Percentiles rank a stretch among this genome's conserved stretches.
Evolutionary conservation across 2,113 vertebrate genomes (phyloP).

Genomic region (Rhinogobius similis): DNA sequence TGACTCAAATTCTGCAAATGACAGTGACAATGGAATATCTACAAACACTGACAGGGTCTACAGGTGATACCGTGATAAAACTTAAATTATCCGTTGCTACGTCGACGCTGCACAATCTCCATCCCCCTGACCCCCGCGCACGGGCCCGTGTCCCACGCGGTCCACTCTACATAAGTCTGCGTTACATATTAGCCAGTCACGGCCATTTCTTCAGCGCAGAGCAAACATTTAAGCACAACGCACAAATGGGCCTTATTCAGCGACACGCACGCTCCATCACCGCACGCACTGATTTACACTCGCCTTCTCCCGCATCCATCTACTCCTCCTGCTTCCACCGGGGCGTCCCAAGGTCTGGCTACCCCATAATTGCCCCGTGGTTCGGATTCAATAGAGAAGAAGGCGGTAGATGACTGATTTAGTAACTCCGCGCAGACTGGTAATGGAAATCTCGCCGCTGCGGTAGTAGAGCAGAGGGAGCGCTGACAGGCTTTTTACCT

Average conservation of each 20-base stretch:
- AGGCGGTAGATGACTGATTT: constrained; percentile 87
- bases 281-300: constrained; percentile 37
- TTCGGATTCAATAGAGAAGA: constrained; percentile 75
- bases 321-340: constrained; percentile 27
- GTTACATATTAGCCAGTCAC: not conserved
- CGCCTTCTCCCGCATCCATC: constrained; percentile 11
- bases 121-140: too few species aligned
- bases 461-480: constrained; percentile 81
- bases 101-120: too few species aligned
- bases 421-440: constrained; percentile 84
- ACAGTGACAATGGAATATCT: too few species aligned
- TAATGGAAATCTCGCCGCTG: constrained; percentile 88
- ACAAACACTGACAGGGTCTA: too few species aligned
- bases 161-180: not conserved
- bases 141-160: not conserved
- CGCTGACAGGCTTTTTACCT: constrained; percentile 89
- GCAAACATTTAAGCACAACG: constrained; percentile 44
- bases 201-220: constrained; percentile 30
- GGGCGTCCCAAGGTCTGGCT: constrained; percentile 64
- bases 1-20: too few species aligned
- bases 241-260: constrained; percentile 24
- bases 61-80: too few species aligned
- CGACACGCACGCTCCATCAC: constrained; percentile 40
- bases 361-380: constrained; percentile 72
- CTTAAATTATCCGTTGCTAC: too few species aligned